Conservation (phyloP, 2,113 vertebrate species). For the Tangachromis dhanisi region DNA sequence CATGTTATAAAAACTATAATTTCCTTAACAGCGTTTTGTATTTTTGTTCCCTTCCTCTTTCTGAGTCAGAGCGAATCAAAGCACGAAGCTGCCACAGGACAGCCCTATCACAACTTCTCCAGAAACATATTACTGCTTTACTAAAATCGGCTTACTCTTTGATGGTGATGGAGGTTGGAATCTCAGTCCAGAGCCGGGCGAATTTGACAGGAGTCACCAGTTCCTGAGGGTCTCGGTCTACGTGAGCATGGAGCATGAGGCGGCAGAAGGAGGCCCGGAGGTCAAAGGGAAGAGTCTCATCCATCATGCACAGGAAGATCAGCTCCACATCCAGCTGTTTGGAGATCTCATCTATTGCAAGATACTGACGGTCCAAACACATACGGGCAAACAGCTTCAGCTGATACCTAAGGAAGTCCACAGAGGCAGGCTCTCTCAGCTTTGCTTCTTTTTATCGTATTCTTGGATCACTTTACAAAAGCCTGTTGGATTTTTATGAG, state of each 20-base stretch:
- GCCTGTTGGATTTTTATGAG: not conserved
- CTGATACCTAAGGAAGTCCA: conserved; percentile 80
- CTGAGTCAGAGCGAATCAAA: not conserved
- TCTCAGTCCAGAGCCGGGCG: conserved; percentile 94
- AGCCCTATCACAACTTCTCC: not conserved
- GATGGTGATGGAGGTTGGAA: conserved; percentile 92
- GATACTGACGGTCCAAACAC: conserved; percentile 96
- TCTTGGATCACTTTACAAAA: not conserved
- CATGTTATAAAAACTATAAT: not conserved
- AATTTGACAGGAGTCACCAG: conserved; percentile 94
- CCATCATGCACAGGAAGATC: conserved; percentile 98
- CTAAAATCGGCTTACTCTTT: conserved; percentile 78
- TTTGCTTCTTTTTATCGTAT: not conserved
- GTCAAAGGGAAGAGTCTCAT: conserved; percentile 92
- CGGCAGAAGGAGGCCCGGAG: conserved; percentile 95
- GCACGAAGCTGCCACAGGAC: not conserved
- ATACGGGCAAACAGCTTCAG: conserved; percentile 95
- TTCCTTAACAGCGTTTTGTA: not conserved
- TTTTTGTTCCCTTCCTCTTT: not conserved
- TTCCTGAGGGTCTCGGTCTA: conserved; percentile 96
- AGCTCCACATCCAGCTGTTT: conserved; percentile 94
- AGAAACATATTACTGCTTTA: not conserved
- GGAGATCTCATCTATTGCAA: conserved; percentile 96
- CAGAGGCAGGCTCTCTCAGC: not conserved
- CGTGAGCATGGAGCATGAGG: conserved; percentile 95